Conservation (phyloP, 2,113 vertebrate species). For the Zosterops pallidus region DNA sequence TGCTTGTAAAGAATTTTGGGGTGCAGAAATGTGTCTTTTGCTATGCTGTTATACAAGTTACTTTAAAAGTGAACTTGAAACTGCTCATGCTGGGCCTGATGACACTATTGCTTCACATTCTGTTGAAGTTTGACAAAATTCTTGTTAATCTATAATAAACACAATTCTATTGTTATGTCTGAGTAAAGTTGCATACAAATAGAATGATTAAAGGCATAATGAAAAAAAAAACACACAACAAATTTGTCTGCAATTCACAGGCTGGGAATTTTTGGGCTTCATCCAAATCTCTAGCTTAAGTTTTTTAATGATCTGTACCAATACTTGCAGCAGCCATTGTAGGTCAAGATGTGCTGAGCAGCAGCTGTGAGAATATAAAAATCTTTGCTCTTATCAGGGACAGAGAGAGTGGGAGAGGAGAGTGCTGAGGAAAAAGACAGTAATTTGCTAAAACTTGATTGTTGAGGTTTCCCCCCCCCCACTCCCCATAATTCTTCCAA, state of each 20-base stretch:
- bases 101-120: neutral
- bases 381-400: neutral
- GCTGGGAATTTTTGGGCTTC: neutral
- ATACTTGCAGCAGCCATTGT: neutral
- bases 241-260: neutral
- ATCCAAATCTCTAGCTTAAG: neutral
- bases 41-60: neutral
- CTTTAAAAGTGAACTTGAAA: neutral
- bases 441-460: neutral
- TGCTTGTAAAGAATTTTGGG: neutral
- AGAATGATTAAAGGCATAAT: neutral
- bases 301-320: neutral
- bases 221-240: neutral
- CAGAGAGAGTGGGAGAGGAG: neutral
- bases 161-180: neutral
- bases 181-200: neutral
- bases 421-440: neutral
- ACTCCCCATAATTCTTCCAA: neutral
- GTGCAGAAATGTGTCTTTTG: neutral
- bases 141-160: neutral
- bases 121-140: neutral
- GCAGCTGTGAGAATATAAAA: neutral
- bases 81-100: neutral
- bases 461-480: accelerated
- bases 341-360: neutral